Conservation (phyloP, 2,797 vertebrate genomes). For the Amphiprion clarkii region DNA sequence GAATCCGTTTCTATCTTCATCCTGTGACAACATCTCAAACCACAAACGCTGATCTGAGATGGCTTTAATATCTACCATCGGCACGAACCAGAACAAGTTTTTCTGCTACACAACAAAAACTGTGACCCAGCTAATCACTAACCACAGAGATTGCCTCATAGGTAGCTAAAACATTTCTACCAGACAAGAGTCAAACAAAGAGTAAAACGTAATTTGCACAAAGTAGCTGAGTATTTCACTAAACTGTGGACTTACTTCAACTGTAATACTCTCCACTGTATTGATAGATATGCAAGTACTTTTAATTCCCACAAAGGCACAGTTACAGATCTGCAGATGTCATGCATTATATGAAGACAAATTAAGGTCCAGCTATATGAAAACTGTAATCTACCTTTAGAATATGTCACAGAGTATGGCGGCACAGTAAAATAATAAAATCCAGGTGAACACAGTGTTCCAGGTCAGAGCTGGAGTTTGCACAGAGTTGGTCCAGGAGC, state of each 20-base stretch:
- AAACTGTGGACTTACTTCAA: slow-evolving; percentile 15
- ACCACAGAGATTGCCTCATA: not conserved
- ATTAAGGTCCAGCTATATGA: slow-evolving; percentile 13
- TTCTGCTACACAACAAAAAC: not conserved
- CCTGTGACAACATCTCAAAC: slow-evolving; percentile 43
- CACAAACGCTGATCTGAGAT: slow-evolving; percentile 22
- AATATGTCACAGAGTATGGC: slow-evolving; percentile 15
- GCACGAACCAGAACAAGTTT: not conserved
- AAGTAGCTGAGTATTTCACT: slow-evolving; percentile 38
- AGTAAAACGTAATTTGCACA: slow-evolving; percentile 26
- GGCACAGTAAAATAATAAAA: slow-evolving; percentile 53
- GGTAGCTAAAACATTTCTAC: not conserved
- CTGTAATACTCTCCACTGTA: slow-evolving; percentile 17
- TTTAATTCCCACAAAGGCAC: slow-evolving; percentile 23
- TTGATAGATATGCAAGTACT: slow-evolving; percentile 56
- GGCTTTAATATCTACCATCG: slow-evolving; percentile 7
- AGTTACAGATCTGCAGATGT: slow-evolving; percentile 39
- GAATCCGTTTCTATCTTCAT: slow-evolving; percentile 26
- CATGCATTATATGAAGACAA: slow-evolving; percentile 1
- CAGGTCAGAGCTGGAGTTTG: slow-evolving; percentile 80
- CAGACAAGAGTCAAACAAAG: not conserved
- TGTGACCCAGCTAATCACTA: slow-evolving; percentile 1
- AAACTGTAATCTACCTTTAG: slow-evolving; percentile 23
- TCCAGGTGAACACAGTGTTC: slow-evolving; percentile 79
- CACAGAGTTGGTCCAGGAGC: slow-evolving; percentile 72